Conservation (phyloP, 2,113 vertebrate genomes). For the Pardalotus punctatus region DNA sequence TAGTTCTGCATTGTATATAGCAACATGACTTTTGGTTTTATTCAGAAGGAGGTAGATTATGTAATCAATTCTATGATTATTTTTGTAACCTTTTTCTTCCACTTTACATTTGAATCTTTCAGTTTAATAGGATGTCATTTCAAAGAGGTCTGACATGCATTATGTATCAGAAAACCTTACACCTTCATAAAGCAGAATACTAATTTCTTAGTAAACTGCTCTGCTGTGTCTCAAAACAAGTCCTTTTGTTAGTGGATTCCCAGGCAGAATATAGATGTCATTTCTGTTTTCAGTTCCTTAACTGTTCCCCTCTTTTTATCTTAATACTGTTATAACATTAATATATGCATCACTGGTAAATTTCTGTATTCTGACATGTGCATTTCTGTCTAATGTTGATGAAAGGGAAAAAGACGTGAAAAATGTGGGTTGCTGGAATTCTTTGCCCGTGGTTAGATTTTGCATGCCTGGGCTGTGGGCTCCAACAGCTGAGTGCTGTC, state of each 20-base stretch:
- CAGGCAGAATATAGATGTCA: not conserved
- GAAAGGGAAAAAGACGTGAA: not conserved
- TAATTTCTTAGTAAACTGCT: conserved; percentile 45
- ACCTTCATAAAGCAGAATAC: conserved; percentile 34
- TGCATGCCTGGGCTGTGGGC: not conserved
- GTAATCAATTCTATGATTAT: conserved; percentile 55
- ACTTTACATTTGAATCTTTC: conserved; percentile 48
- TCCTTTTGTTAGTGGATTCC: not conserved
- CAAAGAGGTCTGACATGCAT: conserved; percentile 22
- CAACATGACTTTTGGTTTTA: conserved; percentile 34
- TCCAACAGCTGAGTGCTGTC: not conserved
- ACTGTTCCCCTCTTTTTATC: not conserved
- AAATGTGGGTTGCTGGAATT: not conserved
- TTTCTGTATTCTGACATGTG: not conserved
- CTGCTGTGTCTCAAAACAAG: conserved; percentile 19
- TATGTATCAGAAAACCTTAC: conserved; percentile 51
- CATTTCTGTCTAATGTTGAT: not conserved
- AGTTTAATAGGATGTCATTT: conserved; percentile 48
- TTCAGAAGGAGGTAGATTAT: conserved; percentile 55
- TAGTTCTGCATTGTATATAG: conserved; percentile 14
- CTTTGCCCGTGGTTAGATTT: not conserved
- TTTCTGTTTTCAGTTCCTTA: not conserved
- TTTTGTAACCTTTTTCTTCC: conserved; percentile 57
- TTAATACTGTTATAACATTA: not conserved
- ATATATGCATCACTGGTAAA: not conserved